These are phyloP conservation scores for Drosophila neotestacea DNA, from an alignment of 2,888 invertebrate genomes.

Conservation along the genomic window DNA sequence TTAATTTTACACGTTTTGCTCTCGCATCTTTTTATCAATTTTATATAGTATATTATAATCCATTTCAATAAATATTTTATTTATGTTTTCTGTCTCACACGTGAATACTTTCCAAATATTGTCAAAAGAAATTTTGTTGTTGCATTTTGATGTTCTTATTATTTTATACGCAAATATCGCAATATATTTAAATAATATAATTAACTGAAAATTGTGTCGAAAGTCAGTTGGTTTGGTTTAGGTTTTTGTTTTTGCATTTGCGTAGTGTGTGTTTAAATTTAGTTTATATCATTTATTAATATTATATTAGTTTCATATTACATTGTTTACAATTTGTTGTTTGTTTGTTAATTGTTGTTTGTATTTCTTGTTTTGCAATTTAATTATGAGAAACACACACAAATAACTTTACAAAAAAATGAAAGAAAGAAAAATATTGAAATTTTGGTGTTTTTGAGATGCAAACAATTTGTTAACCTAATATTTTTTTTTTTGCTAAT, in stretches of 20 bases:
- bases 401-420: constrained; percentile 59
- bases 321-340: constrained; percentile 58
- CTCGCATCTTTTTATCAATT: constrained; percentile 44
- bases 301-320: constrained; percentile 55
- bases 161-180: constrained; percentile 28
- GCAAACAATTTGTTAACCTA: constrained; percentile 56
- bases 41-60: constrained; percentile 25
- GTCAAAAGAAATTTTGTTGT: constrained; percentile 76
- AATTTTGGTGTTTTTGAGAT: constrained; percentile 45
- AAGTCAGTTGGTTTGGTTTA: constrained; percentile 29
- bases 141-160: constrained; percentile 46
- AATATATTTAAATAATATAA: constrained; percentile 38
- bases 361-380: constrained; percentile 43
- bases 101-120: constrained; percentile 81
- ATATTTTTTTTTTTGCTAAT: constrained; percentile 51
- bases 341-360: constrained; percentile 21
- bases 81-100: constrained; percentile 55
- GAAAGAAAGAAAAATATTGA: constrained; percentile 34
- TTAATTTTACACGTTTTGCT: constrained; percentile 74
- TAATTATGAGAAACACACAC: constrained; percentile 52
- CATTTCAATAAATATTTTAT: constrained; percentile 50
- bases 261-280: constrained; percentile 29
- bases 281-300: constrained; percentile 45
- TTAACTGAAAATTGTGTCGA: constrained; percentile 35
- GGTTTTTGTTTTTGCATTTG: constrained; percentile 26